Conservation (phyloP, 2,797 vertebrate genomes). For the Oreochromis mossambicus region DNA sequence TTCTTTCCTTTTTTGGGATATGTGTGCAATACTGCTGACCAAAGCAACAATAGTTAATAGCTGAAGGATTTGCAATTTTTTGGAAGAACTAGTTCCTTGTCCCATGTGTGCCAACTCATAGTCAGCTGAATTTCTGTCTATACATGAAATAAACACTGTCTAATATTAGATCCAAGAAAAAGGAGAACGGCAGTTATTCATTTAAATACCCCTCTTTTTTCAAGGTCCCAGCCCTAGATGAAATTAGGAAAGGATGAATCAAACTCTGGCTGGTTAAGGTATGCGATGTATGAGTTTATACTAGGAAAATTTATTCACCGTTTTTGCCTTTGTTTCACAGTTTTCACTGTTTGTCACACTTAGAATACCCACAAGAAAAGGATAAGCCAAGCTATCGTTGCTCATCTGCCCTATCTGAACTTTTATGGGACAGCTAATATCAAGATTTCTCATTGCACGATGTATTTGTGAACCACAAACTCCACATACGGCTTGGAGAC, state of each 20-base stretch:
- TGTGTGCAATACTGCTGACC: slow-evolving; percentile 18
- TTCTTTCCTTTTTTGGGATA: not conserved
- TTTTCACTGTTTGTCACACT: not conserved
- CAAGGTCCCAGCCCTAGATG: not conserved
- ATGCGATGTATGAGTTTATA: not conserved
- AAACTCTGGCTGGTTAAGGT: not conserved
- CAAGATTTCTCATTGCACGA: not conserved
- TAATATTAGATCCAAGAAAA: slow-evolving; percentile 41
- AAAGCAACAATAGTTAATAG: not conserved
- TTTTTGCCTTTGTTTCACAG: not conserved
- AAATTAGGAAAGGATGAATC: not conserved
- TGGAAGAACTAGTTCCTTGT: slow-evolving; percentile 15
- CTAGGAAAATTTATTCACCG: not conserved
- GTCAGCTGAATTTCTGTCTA: slow-evolving; percentile 40
- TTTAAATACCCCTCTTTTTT: not conserved
- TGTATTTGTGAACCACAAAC: slow-evolving; percentile 40
- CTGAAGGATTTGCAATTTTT: slow-evolving; percentile 25
- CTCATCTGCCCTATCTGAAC: not conserved
- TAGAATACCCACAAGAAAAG: not conserved
- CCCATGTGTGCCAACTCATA: slow-evolving; percentile 44
- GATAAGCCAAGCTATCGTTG: not conserved
- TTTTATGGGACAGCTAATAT: not conserved
- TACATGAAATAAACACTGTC: not conserved
- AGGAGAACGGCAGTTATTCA: not conserved
- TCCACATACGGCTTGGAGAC: not conserved